Evolutionary conservation across 2,888 invertebrate genomes (phyloP).

Genomic region (Cryptocephalus primarius): DNA sequence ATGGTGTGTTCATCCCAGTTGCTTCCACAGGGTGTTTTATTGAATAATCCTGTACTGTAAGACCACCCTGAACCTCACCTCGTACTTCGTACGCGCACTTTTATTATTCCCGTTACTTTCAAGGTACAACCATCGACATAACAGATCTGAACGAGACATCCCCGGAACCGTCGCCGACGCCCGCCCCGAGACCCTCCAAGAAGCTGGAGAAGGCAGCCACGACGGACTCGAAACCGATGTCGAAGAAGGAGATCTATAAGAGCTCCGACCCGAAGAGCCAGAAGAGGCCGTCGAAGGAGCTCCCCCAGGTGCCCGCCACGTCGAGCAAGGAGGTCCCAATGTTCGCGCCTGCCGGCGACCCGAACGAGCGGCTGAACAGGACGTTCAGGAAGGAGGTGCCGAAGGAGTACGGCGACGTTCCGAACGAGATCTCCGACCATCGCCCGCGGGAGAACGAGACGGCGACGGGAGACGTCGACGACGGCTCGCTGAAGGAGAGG

Average conservation of each 20-base stretch:
- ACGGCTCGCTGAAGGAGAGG: not conserved
- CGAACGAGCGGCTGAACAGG: slow-evolving; percentile 29
- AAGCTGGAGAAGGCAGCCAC: slow-evolving; percentile 6
- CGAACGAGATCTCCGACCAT: not conserved
- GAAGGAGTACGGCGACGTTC: not conserved
- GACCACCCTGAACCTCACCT: no score
- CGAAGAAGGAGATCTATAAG: slow-evolving; percentile 17
- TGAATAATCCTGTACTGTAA: no score
- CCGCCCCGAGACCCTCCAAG: slow-evolving; percentile 8
- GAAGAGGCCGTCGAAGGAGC: not conserved
- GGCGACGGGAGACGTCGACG: not conserved
- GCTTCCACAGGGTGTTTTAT: no score
- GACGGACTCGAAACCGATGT: slow-evolving; percentile 19
- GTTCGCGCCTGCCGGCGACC: slow-evolving; percentile 24
- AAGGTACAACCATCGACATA: slow-evolving; percentile 35
- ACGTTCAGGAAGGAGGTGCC: slow-evolving; percentile 35
- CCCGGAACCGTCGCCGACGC: slow-evolving; percentile 4
- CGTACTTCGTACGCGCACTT: no score
- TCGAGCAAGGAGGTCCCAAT: slow-evolving; percentile 30
- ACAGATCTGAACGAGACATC: slow-evolving; percentile 32
- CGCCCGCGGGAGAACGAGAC: no score
- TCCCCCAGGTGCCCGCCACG: not conserved
- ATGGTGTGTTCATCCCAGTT: no score
- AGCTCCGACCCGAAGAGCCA: slow-evolving; percentile 16
- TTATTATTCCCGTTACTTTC: slow-evolving; percentile 5